phyloP scores from a whole-genome alignment of 1,140 invertebrate genomes.

The Drosophila nikananu region DNA sequence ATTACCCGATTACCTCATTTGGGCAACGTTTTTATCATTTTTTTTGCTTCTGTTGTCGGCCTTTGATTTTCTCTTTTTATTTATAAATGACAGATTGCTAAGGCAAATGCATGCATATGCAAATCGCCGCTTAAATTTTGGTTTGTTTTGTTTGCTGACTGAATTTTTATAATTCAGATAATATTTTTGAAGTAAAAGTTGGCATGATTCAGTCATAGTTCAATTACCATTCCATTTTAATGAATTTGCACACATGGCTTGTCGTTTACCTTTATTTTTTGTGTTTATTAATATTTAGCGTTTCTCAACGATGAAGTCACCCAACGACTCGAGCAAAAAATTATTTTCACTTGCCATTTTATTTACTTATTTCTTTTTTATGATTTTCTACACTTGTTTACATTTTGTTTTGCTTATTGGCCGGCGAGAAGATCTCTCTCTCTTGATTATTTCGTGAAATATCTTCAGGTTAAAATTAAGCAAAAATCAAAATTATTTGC shows the following conservation, averaged over 20 bases:
- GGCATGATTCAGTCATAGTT: slow-evolving; percentile 34
- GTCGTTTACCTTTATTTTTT: slow-evolving; percentile 18
- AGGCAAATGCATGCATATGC: slow-evolving; percentile 57
- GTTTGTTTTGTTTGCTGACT: slow-evolving; percentile 33
- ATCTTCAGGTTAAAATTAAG: not conserved
- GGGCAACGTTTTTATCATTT: slow-evolving; percentile 67
- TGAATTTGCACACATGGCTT: slow-evolving; percentile 31
- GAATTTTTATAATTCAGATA: slow-evolving; percentile 11
- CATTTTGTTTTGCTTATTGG: slow-evolving; percentile 25
- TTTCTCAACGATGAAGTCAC: slow-evolving; percentile 47
- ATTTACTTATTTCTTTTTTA: slow-evolving; percentile 45
- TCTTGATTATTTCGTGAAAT: slow-evolving; percentile 5
- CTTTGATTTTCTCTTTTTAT: slow-evolving; percentile 35
- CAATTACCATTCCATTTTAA: slow-evolving; percentile 22
- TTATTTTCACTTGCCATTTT: slow-evolving; percentile 41
- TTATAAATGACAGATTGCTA: slow-evolving; percentile 62
- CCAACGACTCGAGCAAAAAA: slow-evolving; percentile 20
- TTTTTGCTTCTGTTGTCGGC: slow-evolving; percentile 44
- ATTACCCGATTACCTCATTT: slow-evolving; percentile 85
- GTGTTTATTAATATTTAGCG: slow-evolving; percentile 20
- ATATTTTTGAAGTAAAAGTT: slow-evolving; percentile 11
- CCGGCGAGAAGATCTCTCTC: not conserved
- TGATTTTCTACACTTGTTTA: slow-evolving; percentile 38
- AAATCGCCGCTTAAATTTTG: slow-evolving; percentile 20
- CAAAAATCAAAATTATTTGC: slow-evolving; percentile 38